Percentiles rank a stretch among this genome's conserved stretches.
Evolutionary conservation across 1,140 invertebrate genomes (phyloP).

Genomic region (Bombus polaris): DNA sequence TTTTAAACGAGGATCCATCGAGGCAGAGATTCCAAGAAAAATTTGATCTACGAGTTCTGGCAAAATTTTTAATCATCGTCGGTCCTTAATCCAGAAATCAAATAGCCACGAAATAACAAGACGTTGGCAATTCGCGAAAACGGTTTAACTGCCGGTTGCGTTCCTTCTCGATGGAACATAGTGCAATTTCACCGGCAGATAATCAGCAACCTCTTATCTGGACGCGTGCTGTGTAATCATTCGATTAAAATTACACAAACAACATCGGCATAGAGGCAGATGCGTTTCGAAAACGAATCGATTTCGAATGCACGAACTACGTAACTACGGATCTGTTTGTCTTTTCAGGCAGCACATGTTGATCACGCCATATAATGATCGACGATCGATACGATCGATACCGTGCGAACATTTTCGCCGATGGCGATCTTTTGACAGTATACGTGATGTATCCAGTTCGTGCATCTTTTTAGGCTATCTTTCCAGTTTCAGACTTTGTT

Average conservation of each 20-base stretch:
- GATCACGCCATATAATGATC: slow-evolving; percentile 56
- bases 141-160: slow-evolving; percentile 46
- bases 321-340: slow-evolving; percentile 42
- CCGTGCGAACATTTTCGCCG: not conserved
- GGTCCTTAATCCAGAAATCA: not conserved
- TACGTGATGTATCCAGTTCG: not conserved
- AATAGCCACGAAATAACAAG: slow-evolving; percentile 21
- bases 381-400: slow-evolving; percentile 55
- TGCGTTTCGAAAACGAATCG: slow-evolving; percentile 44
- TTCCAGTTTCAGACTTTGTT: not conserved
- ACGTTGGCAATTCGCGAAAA: slow-evolving; percentile 59
- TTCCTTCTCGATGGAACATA: slow-evolving; percentile 7
- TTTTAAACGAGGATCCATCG: not conserved
- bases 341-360: slow-evolving; percentile 25
- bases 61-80: not conserved
- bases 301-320: slow-evolving; percentile 58
- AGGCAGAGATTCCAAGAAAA: not conserved
- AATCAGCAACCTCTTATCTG: slow-evolving; percentile 46
- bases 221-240: slow-evolving; percentile 56
- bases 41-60: not conserved
- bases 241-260: slow-evolving; percentile 67
- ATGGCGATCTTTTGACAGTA: not conserved
- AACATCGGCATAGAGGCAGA: slow-evolving; percentile 47
- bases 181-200: slow-evolving; percentile 56
- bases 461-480: not conserved